Percentiles rank a stretch among this genome's conserved stretches.
Conservation (phyloP, 2,888 invertebrate genomes). For the Crossocerus cetratus region DNA sequence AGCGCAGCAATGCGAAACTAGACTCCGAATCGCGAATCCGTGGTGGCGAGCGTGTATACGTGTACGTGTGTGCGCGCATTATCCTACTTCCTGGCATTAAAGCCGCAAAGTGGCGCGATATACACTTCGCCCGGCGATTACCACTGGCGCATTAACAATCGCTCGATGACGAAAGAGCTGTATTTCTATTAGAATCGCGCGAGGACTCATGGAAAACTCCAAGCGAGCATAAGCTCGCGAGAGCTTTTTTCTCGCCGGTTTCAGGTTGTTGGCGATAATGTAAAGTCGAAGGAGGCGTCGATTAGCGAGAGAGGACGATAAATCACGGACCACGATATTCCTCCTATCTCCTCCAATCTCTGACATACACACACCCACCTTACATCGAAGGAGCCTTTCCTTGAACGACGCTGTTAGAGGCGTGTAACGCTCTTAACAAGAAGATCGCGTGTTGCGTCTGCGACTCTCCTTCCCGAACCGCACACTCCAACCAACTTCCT, state of each 20-base stretch:
- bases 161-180: no score
- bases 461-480: slow-evolving; percentile 46
- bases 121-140: no score
- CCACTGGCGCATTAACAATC: no score
- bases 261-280: no score
- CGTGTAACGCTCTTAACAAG: slow-evolving; percentile 69
- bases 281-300: slow-evolving; percentile 16
- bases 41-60: neutral
- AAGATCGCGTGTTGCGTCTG: slow-evolving; percentile 66
- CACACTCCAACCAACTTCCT: neutral
- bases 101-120: no score
- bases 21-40: no score
- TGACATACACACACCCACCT: slow-evolving; percentile 22
- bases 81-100: no score
- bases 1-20: slow-evolving; percentile 31
- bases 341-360: slow-evolving; percentile 44
- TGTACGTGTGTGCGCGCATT: no score
- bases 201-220: no score
- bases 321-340: slow-evolving; percentile 36
- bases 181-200: no score
- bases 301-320: slow-evolving; percentile 30
- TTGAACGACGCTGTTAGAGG: slow-evolving; percentile 64
- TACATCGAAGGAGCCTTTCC: neutral
- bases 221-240: no score
- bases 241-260: no score